phyloP scores from a whole-genome alignment of 2,888 invertebrate species.

The Lycia hirtaria region DNA sequence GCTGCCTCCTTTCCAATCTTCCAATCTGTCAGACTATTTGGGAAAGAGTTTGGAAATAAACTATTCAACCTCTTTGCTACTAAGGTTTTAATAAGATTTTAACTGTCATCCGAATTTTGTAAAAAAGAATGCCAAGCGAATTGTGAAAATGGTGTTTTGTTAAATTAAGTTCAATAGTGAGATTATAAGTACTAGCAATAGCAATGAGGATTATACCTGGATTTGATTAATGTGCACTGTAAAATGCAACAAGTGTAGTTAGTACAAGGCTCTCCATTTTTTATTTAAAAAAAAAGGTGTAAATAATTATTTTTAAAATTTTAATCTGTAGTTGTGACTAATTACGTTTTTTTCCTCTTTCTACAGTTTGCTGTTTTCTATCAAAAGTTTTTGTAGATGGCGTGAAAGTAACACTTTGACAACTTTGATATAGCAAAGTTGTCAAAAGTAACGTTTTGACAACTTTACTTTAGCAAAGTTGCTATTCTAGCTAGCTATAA shows the following conservation, averaged over 20 bases:
- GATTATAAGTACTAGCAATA: not conserved
- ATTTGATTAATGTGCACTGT: not conserved
- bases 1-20: no score
- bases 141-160: not conserved
- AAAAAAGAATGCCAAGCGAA: conserved; percentile 2
- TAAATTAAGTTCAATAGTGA: not conserved
- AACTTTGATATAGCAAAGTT: not conserved
- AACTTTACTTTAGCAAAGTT: no score
- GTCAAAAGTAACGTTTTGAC: not conserved
- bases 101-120: not conserved
- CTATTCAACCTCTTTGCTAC: no score
- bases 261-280: no score
- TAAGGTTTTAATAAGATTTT: no score
- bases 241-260: conserved; percentile 2
- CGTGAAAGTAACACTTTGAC: not conserved
- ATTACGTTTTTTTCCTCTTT: not conserved
- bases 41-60: no score
- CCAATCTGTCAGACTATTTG: no score
- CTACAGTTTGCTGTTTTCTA: no score
- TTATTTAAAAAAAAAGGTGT: not conserved
- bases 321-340: not conserved
- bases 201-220: not conserved
- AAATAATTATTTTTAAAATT: not conserved
- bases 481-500: not conserved
- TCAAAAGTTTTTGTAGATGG: no score